Evolutionary conservation across 2,797 vertebrate genomes (phyloP), one percentile per base, ranked within the genome.

Genomic region (Arnoldichthys spilopterus): DNA sequence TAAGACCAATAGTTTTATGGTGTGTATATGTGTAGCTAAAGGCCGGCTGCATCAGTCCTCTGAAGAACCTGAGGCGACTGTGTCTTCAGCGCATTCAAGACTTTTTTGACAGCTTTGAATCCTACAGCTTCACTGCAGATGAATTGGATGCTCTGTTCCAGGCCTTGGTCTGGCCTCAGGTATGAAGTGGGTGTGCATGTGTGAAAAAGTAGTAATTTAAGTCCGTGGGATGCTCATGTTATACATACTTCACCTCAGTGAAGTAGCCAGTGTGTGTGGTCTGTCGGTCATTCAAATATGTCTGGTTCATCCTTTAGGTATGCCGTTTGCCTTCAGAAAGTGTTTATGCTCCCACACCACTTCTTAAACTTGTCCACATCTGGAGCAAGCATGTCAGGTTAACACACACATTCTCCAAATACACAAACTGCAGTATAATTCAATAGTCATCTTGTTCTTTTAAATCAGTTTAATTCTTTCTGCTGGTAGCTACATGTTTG

Each of bases 361-460:
- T 99, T 45, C 92, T 99, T 63, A 98, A 96, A 83, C 92, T 99
- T 78, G 94, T 98, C 90, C 93, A 96, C 5, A 86, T 94, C 28
- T 99, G 98, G 98, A 95, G 95, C 91, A 97, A 95, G 91, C 94
- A 96, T 62, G 76, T 95, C 81, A 97, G 96, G 98, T 98, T 58
- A 66, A 47, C 22, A 43, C 56, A 74, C 43, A 62, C 13, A 26
- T 4, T 18, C 2, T 3, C 28, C 54, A 28, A 68, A 18, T 32
- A 58, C 24, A 13, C 24, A n/a, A n/a, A n/a, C n/a, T n/a, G n/a
- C n/a, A n/a, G n/a, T n/a, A n/a, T n/a, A n/a, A n/a, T n/a, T n/a
- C n/a, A n/a, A n/a, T n/a, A n/a, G n/a, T n/a, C n/a, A n/a, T n/a
- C n/a, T n/a, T n/a, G n/a, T n/a, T n/a, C n/a, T n/a, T n/a, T n/a